Evolutionary conservation across 2,113 vertebrate species (phyloP), one percentile per base, ranked within the genome.

Genomic region (Otolemur garnettii): DNA sequence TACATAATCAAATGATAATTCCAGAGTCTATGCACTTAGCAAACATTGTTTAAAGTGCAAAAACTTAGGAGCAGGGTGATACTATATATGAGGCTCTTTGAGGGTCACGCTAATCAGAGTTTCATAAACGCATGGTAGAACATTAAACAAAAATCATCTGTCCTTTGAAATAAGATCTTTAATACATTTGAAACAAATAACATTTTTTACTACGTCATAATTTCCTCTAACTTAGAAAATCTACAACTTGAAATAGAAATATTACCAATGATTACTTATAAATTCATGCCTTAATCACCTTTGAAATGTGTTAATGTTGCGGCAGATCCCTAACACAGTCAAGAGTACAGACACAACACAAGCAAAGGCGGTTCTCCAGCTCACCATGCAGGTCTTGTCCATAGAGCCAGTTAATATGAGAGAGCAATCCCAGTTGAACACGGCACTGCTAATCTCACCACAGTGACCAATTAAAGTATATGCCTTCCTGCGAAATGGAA

Each of bases 361-460:
- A 86, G 53, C 22, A 28, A 24, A 72, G n/a, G 1, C 1, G 5
- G 33, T 81, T 50, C 38, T 71, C 4, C 35, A 94, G 85, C 98
- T 98, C 96, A 99, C 99, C 99, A 99, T 99, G 98, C 99, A 99
- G 13, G 98, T 99, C 98, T 99, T 99, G 97, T 99, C 99, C 99
- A 99, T 99, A 33, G 99, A 99, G 95, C 99, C 99, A 19, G 99
- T 99, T 80, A 98, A 98, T 78, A 99, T 99, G 13, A 99, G 98
- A 35, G 99, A 99, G 96, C 99, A 99, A 93, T 99, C 99, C 99
- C 99, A 99, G 98, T 98, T 99, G 97, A 99, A 99, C 92, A 99
- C 98, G 50, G 99, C 99, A 42, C 99, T 99, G 97, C 99, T 99
- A 75, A 99, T 99, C 98, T 99, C 99, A 42, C 98, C 99, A 22